Conservation (phyloP, 2,797 vertebrate species). For the Helicolenus hilgendorfi region DNA sequence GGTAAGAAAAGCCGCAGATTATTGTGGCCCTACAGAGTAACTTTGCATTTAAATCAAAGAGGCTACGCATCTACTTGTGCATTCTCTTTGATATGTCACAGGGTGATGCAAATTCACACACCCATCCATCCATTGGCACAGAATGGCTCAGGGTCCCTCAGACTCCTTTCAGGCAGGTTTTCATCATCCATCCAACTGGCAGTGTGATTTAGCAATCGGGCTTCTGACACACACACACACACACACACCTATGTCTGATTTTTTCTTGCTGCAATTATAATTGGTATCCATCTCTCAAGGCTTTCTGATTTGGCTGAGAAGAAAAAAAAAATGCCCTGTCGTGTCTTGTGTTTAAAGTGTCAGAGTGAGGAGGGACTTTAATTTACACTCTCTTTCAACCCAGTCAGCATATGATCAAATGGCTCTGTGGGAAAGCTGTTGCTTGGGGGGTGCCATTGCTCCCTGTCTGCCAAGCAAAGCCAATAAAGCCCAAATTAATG, state of each 20-base stretch:
- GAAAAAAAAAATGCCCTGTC: slow-evolving; percentile 75
- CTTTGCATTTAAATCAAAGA: slow-evolving; percentile 79
- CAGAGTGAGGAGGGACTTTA: slow-evolving; percentile 73
- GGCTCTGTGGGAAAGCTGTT: slow-evolving; percentile 77
- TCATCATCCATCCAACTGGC: slow-evolving; percentile 68
- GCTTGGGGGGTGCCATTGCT: slow-evolving; percentile 71
- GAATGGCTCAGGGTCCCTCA: slow-evolving; percentile 66
- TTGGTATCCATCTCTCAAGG: slow-evolving; percentile 63
- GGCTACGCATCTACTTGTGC: slow-evolving; percentile 61
- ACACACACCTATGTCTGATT: slow-evolving; percentile 68
- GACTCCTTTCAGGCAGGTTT: slow-evolving; percentile 67
- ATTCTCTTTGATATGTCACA: slow-evolving; percentile 85
- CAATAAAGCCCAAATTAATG: slow-evolving; percentile 83
- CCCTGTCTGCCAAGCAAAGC: slow-evolving; percentile 75
- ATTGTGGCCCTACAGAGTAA: slow-evolving; percentile 65
- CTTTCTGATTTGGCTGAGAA: slow-evolving; percentile 65
- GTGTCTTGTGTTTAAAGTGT: slow-evolving; percentile 81
- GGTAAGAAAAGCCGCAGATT: slow-evolving; percentile 79
- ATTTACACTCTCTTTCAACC: slow-evolving; percentile 77
- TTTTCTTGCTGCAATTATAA: slow-evolving; percentile 60
- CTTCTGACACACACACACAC: slow-evolving; percentile 60
- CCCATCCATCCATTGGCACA: slow-evolving; percentile 63
- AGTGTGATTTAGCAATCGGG: slow-evolving; percentile 67
- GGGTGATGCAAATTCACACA: slow-evolving; percentile 79
- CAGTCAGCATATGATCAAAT: slow-evolving; percentile 81